Evolutionary conservation across 2,888 invertebrate genomes (phyloP), one percentile per base, ranked within the genome.

Genomic region (Phortica okadai): DNA sequence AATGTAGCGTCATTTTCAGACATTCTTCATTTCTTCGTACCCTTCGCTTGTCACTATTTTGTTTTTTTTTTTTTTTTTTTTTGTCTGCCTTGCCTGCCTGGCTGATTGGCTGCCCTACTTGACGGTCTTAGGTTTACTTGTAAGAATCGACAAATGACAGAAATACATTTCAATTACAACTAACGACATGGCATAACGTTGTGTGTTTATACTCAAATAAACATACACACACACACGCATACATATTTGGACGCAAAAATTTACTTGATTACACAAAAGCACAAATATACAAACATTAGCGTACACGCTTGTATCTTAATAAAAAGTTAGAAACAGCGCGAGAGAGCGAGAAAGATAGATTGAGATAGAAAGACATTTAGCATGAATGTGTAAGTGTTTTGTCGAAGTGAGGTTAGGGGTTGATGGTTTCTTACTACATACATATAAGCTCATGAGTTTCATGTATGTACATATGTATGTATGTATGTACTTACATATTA

Each of bases 241-340:
- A 3, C 59, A 8, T n/a, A 59, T 25, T 14, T 59, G 59, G n/a
- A 59, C 25, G 59, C 59, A 16, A 1, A 59, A 41, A 42, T 42
- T 54, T 72, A 33, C 72, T 56, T 56, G 72, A 70, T 21, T 56
- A 72, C n/a, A 72, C 58, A 72, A 54, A 72, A 45, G 14, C 21
- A 50, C 45, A 70, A 21, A 10, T 16, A 44, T 69, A 50, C 16
- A 69, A n/a, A 69, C 16, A 62, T 10, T 16, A 11, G 62, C 21
- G 45, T 50, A 14, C 8, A 16, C 10, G 10, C 8, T 62, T 62
- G 62, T 4, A 16, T 5, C 25, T 59, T 4, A 21, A 8, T 59
- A 59, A 59, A 16, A 16, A 25, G 21, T 5, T n/a, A 21, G n/a
- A 62, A 8, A 21, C 16, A 25, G 62, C 6, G 62, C 7, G 62